These are phyloP conservation scores for Hydractinia symbiolongicarpus DNA, from an alignment of 30 jellyfish, hydroid and myxozoan genomes.

Conservation along the genomic window DNA sequence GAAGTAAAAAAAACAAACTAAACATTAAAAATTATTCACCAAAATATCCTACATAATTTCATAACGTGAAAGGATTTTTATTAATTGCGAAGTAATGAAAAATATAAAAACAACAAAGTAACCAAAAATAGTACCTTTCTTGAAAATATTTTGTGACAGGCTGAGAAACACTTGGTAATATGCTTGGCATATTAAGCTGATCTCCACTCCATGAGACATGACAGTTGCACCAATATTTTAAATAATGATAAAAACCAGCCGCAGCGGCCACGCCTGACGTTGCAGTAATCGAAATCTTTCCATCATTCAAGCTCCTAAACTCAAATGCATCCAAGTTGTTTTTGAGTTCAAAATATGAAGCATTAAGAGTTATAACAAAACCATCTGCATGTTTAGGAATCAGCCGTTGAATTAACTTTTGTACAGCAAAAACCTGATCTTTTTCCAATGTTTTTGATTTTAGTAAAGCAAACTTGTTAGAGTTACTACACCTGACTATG, in stretches of 20 bases:
- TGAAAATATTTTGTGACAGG: constrained; percentile 37
- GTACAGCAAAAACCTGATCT: constrained; percentile 23
- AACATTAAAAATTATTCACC: too few relatives aligned
- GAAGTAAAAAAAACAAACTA: too few relatives aligned
- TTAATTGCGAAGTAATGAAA: too few relatives aligned
- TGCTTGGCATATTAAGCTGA: constrained; percentile 53
- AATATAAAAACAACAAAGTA: too few relatives aligned
- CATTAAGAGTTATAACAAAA: constrained; percentile 6
- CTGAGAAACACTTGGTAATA: constrained; percentile 48
- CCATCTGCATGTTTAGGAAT: constrained; percentile 27
- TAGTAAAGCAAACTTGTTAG: not conserved
- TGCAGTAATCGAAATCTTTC: constrained; percentile 35
- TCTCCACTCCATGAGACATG: constrained; percentile 97
- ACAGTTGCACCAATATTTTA: constrained; percentile 72
- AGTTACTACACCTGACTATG: too few relatives aligned
- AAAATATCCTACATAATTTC: too few relatives aligned
- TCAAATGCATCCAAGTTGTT: constrained; percentile 25
- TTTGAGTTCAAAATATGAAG: not conserved
- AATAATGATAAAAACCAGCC: constrained; percentile 77
- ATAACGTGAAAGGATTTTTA: too few relatives aligned
- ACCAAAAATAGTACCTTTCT: constrained; percentile 44
- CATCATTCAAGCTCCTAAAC: not conserved
- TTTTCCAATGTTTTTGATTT: constrained; percentile 5
- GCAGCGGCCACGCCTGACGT: constrained; percentile 85
- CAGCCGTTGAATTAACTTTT: not conserved